phyloP scores from a whole-genome alignment of 2,113 vertebrate species.

The Capreolus pygargus region DNA sequence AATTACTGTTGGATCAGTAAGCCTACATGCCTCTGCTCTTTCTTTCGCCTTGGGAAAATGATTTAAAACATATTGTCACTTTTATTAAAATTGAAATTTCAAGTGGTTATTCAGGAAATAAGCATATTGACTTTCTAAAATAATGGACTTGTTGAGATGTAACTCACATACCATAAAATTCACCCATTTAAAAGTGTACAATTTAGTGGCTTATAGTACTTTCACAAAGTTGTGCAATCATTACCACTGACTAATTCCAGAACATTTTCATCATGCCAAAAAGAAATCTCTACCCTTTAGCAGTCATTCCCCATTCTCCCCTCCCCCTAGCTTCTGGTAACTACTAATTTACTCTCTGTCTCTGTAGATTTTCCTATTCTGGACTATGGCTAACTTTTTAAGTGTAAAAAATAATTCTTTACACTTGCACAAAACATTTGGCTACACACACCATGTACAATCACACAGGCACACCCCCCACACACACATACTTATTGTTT shows the following conservation, averaged over 20 bases:
- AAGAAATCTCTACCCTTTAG: neutral
- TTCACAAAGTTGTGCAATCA: neutral
- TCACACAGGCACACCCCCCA: fast-evolving
- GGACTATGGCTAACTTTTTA: neutral
- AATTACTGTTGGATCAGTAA: neutral
- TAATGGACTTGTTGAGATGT: neutral
- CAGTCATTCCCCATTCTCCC: neutral
- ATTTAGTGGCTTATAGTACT: neutral
- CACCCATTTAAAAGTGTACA: neutral
- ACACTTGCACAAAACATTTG: neutral
- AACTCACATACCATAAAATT: neutral
- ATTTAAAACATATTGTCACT: neutral
- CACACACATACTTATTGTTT: neutral
- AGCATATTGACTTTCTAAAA: neutral
- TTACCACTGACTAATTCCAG: neutral
- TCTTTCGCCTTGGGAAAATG: neutral
- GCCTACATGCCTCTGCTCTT: neutral
- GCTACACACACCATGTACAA: neutral
- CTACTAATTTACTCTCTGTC: neutral
- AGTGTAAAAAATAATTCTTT: neutral
- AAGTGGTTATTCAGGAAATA: neutral
- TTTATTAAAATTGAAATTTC: slow-evolving; percentile 5
- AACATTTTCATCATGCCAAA: neutral
- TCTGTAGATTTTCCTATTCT: neutral
- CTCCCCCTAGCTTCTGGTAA: neutral